Evolutionary conservation across 2,797 vertebrate genomes (phyloP).

Genomic region (Simalia tracyae): DNA sequence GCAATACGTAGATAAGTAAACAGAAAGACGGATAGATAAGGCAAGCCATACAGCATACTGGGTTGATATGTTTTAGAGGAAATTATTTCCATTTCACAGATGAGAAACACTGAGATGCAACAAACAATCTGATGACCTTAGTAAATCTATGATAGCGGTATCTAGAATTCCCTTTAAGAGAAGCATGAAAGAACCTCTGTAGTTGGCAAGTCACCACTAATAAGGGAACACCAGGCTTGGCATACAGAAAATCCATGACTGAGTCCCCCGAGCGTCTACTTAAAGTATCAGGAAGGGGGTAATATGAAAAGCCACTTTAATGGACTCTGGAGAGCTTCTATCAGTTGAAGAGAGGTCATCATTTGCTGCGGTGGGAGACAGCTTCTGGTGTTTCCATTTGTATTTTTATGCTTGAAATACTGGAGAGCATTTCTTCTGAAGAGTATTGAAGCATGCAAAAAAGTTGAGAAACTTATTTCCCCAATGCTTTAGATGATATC

Average conservation of each 20-base stretch:
- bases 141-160: too few species aligned
- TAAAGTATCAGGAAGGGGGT: neutral
- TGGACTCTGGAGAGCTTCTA: neutral
- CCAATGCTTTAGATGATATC: neutral
- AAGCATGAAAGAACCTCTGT: neutral
- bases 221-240: neutral
- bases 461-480: conserved; percentile 16
- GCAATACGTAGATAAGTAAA: too few species aligned
- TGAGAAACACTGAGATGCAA: neutral
- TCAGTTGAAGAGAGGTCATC: neutral
- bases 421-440: neutral
- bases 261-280: neutral
- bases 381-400: neutral
- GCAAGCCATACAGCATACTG: neutral
- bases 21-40: too few species aligned
- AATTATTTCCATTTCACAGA: neutral
- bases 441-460: neutral
- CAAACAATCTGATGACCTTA: too few species aligned
- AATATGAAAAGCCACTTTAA: neutral
- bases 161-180: neutral
- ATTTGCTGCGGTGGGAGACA: neutral
- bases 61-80: neutral
- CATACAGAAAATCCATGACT: neutral
- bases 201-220: neutral
- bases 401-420: neutral